phyloP scores from a whole-genome alignment of 1,140 invertebrate genomes.

The Homalodisca vitripennis region DNA sequence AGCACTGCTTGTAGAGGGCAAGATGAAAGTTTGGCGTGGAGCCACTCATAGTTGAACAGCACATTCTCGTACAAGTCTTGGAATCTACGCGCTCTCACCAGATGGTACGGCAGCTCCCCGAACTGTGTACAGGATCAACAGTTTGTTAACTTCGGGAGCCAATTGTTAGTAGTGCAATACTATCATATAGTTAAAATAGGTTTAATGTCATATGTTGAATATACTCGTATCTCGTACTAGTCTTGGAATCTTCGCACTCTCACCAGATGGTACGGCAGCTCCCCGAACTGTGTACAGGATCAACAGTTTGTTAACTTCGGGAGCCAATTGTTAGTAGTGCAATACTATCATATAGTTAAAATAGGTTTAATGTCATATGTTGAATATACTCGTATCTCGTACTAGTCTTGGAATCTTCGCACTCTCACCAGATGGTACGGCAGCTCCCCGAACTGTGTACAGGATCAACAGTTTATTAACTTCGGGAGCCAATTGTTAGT shows the following conservation, averaged over 20 bases:
- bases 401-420: conserved; percentile 88
- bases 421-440: conserved; percentile 93
- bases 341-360: too few species aligned
- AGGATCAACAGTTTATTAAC: too few species aligned
- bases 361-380: too few species aligned
- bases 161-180: too few species aligned
- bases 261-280: conserved; percentile 92
- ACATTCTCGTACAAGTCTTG: conserved; percentile 92
- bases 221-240: conserved; percentile 85
- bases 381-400: too few species aligned
- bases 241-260: conserved; percentile 88
- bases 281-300: conserved; percentile 73
- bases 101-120: conserved; percentile 93
- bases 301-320: too few species aligned
- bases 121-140: conserved; percentile 65
- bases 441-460: conserved; percentile 83
- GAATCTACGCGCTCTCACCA: conserved; percentile 86
- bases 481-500: too few species aligned
- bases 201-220: too few species aligned
- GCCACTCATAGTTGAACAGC: conserved; percentile 96
- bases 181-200: too few species aligned
- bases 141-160: too few species aligned
- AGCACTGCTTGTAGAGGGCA: conserved; percentile 93
- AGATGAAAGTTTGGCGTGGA: conserved; percentile 93
- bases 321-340: too few species aligned